Evolutionary conservation across 2,113 vertebrate genomes (phyloP), one percentile per base, ranked within the genome.

Genomic region (Micronycteris hirsuta): DNA sequence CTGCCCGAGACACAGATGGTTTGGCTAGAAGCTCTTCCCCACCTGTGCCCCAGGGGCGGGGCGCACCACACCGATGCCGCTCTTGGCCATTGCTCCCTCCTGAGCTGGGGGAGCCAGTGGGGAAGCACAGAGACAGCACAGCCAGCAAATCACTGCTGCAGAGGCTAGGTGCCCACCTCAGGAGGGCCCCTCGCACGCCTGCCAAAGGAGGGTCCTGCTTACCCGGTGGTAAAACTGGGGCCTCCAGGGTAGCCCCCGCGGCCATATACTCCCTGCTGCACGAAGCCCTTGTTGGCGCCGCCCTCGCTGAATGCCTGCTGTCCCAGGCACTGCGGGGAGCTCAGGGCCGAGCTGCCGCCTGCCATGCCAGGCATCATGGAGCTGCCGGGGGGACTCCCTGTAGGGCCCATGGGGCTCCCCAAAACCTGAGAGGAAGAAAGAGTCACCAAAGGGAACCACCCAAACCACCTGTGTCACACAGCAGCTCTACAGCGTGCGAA

Each of bases 391-490:
- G 99, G 99, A 98, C 98, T 99, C 83, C 99, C 99, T 16, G 99
- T 99, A 0, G 99, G 99, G 97, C 99, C 99, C 99, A 99, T 99
- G 96, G 99, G 98, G 96, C 98, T 99, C 89, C 99, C 99, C 61
- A 99, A 99, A 93, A 99, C 99, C 99, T 99, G 93, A 1, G n/a
- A 94, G 80, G 58, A 93, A 86, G 86, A 28, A n/a, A 93, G 73
- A 89, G 70, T 92, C 41, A 47, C 82, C 20, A 88, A 58, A 88
- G 80, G 52, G 52, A 65, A 82, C n/a, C 47, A 41, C 10, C 22
- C 41, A 81, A 63, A 84, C 14, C 24, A 47, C 5, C 8, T 10
- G 43, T n/a, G 80, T 76, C 47, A 11, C 56, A 47, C 5, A 10
- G 28, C 4, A 4, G 41, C 36, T 45, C 82, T 38, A 3, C 84